Evolutionary conservation across 53 echinoderm and acorn worm species (phyloP).

Genomic region (Stichopus horrens): DNA sequence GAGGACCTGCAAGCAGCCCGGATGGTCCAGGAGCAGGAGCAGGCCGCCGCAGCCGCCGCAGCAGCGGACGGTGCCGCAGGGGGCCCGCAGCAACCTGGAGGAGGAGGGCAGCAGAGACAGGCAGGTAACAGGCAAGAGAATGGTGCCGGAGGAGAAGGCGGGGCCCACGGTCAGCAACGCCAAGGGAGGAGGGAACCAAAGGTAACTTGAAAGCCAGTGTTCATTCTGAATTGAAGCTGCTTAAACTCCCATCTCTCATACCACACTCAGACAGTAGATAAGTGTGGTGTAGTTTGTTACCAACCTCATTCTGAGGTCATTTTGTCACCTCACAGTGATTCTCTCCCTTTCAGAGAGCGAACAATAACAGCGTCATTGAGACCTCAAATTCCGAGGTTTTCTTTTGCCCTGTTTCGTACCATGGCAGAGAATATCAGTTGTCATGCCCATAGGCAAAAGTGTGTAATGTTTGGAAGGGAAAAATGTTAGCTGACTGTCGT

Average conservation of each 20-base stretch:
- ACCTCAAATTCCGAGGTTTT: too few relatives aligned
- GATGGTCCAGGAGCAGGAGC: conserved; percentile 54
- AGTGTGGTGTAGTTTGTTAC: too few relatives aligned
- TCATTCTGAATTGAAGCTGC: neutral
- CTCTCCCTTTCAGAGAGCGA: too few relatives aligned
- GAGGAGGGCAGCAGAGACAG: conserved; percentile 52
- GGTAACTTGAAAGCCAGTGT: neutral
- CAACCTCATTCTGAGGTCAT: too few relatives aligned
- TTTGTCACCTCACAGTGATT: too few relatives aligned
- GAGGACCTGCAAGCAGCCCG: conserved; percentile 64
- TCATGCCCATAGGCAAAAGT: too few relatives aligned
- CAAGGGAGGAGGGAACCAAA: conserved; percentile 35
- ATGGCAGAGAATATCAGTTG: too few relatives aligned
- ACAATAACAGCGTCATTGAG: too few relatives aligned
- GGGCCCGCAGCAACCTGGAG: neutral
- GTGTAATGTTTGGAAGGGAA: too few relatives aligned
- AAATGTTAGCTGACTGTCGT: too few relatives aligned
- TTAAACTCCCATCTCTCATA: neutral
- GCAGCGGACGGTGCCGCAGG: conserved; percentile 36
- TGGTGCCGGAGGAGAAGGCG: conserved; percentile 29
- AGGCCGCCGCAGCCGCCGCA: conserved; percentile 60
- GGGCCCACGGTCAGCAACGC: conserved; percentile 26
- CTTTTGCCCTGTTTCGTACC: too few relatives aligned
- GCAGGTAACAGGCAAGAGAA: conserved; percentile 42
- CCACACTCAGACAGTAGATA: too few relatives aligned